Base-by-base conservation (phyloP, 2,113 vertebrate species). In the Ornithorhynchus anatinus region DNA sequence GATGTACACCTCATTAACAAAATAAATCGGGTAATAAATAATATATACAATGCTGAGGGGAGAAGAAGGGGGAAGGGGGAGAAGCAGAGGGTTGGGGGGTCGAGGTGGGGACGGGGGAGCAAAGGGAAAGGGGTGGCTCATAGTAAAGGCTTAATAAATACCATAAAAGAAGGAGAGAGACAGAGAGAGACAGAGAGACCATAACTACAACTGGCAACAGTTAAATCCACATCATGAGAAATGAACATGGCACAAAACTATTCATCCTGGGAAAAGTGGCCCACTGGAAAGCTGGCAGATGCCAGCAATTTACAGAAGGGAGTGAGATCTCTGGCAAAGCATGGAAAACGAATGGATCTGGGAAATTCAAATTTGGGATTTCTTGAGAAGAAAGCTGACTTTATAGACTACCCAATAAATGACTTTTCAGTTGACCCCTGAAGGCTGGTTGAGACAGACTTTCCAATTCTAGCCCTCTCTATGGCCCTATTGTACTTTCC, bases 321-420 rank as follows among this genome's bases (percentile, higher is more conserved):
- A 74, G 68, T 48, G 51, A 77, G 65, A 33, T 33, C 56, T 71
- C 65, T 60, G 65, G 60, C 42, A 76, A 87, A 79, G 29, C 68
- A 63, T 79, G 68, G 37, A 81, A 83, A 72, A 22, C 72, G 73
- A 65, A 62, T 72, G 50, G 76, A 64, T 82, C 69, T 16, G 16
- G 74, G 69, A 80, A 54, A 63, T 62, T 81, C 58, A 74, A 72
- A 85, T 67, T 44, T 23, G 76, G 69, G 33, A n/a, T 37, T 84
- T 81, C 60, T 75, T 33, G 63, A 35, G 31, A 76, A 23, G 36
- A 42, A 88, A 35, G 72, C 50, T 84, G 39, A 77, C 61, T 45
- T 61, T 71, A 29, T 74, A 57, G 70, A n/a, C n/a, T n/a, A n/a
- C 17, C 23, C 58, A 69, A 58, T 77, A 86, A 62, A 29, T 59